Conservation (phyloP, 2,113 vertebrate species). For the Xiphophorus couchianus region DNA sequence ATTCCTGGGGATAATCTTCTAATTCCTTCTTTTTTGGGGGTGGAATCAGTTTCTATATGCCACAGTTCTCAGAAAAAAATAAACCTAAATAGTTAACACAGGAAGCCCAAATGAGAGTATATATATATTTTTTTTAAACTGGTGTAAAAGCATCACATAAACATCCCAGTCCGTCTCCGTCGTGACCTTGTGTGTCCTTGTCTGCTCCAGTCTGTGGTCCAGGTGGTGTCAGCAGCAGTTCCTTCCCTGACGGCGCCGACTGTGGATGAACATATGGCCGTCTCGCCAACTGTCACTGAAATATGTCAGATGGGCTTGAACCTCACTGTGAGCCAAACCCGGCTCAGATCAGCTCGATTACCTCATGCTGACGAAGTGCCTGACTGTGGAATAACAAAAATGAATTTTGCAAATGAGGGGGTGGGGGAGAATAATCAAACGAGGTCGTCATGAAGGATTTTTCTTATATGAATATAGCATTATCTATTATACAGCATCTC, state of each 20-base stretch:
- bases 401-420: background rate
- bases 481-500: no score
- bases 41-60: no score
- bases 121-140: fast-evolving
- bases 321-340: constrained; percentile 15
- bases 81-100: no score
- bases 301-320: constrained; percentile 18
- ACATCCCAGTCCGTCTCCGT: background rate
- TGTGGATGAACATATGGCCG: constrained; percentile 53
- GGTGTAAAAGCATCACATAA: constrained; percentile 15
- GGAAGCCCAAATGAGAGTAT: no score
- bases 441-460: background rate
- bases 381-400: background rate
- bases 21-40: no score
- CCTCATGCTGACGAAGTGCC: background rate
- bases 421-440: background rate
- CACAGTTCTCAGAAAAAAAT: no score
- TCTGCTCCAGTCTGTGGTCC: constrained; percentile 35
- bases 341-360: background rate
- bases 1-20: no score
- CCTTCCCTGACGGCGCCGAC: constrained; percentile 26
- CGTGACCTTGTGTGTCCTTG: constrained; percentile 45
- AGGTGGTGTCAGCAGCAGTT: constrained; percentile 59
- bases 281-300: constrained; percentile 45
- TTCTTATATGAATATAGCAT: background rate